Conservation (phyloP, 1,140 invertebrate genomes). For the Dreissena rostriformis region DNA sequence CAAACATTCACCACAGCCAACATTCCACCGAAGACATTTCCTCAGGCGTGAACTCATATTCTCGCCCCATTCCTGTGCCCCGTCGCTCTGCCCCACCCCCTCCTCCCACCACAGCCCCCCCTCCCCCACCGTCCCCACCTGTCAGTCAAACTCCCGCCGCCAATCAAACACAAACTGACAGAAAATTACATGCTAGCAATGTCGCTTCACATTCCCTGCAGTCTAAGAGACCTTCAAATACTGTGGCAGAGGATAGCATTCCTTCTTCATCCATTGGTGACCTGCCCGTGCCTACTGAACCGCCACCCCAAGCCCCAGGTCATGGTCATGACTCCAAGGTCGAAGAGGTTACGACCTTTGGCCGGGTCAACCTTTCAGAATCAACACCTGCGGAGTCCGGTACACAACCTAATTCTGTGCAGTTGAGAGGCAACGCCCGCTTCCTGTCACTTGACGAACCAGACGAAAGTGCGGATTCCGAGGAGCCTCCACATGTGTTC, state of each 20-base stretch:
- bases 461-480: conserved; percentile 44
- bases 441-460: conserved; percentile 46
- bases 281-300: conserved; percentile 1
- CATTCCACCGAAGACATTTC: conserved; percentile 36
- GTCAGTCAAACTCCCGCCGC: too few species aligned
- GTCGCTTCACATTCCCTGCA: too few species aligned
- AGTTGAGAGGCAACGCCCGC: conserved; percentile 23
- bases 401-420: background rate
- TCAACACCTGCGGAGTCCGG: conserved; percentile 1
- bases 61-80: conserved; percentile 49
- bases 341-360: conserved; percentile 14
- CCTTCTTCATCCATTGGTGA: background rate
- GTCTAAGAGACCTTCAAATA: too few species aligned
- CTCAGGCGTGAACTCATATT: conserved; percentile 7
- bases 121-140: conserved; percentile 24
- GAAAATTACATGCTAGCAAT: too few species aligned
- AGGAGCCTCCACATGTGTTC: background rate
- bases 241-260: background rate
- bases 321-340: conserved; percentile 11
- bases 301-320: conserved; percentile 13
- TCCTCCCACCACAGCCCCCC: conserved; percentile 28
- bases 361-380: background rate
- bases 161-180: too few species aligned
- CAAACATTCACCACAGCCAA: background rate
- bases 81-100: conserved; percentile 38